Evolutionary conservation across 1,140 invertebrate genomes (phyloP).

Genomic region (Drosophila bocki): DNA sequence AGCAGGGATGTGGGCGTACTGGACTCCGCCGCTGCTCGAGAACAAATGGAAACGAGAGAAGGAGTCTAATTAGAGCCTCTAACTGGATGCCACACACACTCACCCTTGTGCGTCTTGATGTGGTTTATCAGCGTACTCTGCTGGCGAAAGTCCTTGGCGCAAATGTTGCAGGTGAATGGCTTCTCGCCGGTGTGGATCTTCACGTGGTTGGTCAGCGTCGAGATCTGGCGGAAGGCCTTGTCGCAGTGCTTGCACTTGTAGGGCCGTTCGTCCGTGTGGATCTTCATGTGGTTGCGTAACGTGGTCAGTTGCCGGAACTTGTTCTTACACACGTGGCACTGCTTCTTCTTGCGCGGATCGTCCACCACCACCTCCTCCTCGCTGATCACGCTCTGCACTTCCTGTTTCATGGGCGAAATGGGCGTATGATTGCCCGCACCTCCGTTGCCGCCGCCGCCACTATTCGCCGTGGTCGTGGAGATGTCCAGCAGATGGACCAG

Average conservation of each 20-base stretch:
- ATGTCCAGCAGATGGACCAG: constrained; percentile 80
- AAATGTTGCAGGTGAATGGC: constrained; percentile 83
- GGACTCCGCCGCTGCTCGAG: constrained; percentile 66
- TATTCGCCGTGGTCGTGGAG: constrained; percentile 77
- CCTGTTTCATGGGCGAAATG: constrained; percentile 77
- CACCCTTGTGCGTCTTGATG: constrained; percentile 85
- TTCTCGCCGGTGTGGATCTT: constrained; percentile 85
- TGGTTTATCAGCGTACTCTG: constrained; percentile 84
- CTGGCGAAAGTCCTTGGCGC: constrained; percentile 83
- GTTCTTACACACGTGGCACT: constrained; percentile 85
- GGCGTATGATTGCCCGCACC: constrained; percentile 65
- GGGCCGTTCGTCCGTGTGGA: constrained; percentile 83
- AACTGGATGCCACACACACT: constrained; percentile 31
- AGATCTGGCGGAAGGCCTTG: constrained; percentile 82
- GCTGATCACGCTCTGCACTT: constrained; percentile 77
- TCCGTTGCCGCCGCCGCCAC: constrained; percentile 54
- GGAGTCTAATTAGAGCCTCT: neutral
- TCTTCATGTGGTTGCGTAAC: constrained; percentile 85
- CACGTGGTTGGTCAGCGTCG: constrained; percentile 84
- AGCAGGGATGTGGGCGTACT: constrained; percentile 77
- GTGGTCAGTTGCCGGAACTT: constrained; percentile 84
- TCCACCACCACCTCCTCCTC: constrained; percentile 76
- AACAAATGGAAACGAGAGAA: constrained; percentile 2
- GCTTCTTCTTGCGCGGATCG: constrained; percentile 82
- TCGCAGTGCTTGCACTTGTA: constrained; percentile 85